Evolutionary conservation across 1,140 invertebrate genomes (phyloP), one percentile per base, ranked within the genome.

Genomic region (Drosophila lacertosa): DNA sequence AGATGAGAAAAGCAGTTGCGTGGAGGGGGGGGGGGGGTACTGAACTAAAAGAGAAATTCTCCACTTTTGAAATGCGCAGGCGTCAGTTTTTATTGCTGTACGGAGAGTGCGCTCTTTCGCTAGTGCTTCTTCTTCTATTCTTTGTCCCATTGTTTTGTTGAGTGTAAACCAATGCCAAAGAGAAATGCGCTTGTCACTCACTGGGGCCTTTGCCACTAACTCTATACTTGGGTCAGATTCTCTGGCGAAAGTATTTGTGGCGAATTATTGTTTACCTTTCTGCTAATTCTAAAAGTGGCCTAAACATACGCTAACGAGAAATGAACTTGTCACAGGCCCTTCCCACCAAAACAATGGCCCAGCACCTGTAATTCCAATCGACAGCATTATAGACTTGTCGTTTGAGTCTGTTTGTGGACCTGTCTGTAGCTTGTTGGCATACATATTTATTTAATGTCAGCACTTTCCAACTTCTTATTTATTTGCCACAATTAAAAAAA

Each of bases 251-350:
- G 59, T 75, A 33, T 47, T 29, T 40, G 59, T 71, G 64, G 62
- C 79, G 66, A 84, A 80, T 75, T 83, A 76, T 84, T 84, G 81
- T 84, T 84, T 84, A 83, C 80, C 66, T 83, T 83, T 83, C n/a
- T 47, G 53, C 42, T 74, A 62, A 76, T 80, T 63, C 42, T 37
- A 40, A 59, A 83, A 71, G 65, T 32, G 32, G 37, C 37, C 63
- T 44, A 74, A 65, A 54, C 26, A 50, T 44, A 54, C 59, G 45
- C 53, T 59, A 59, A 45, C 77, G 63, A 69, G 65, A 78, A 82
- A 76, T 84, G 70, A 86, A 77, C 66, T 81, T 78, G 51, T 54
- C 32, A 20, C 20, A 15, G 9, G n/a, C 16, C 3, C 2, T 18
- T 1, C 40, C 40, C 16, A 44, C 18, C 16, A 44, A 1, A 22